Conservation (phyloP, 2,888 invertebrate genomes). For the Uropetala carovei region DNA sequence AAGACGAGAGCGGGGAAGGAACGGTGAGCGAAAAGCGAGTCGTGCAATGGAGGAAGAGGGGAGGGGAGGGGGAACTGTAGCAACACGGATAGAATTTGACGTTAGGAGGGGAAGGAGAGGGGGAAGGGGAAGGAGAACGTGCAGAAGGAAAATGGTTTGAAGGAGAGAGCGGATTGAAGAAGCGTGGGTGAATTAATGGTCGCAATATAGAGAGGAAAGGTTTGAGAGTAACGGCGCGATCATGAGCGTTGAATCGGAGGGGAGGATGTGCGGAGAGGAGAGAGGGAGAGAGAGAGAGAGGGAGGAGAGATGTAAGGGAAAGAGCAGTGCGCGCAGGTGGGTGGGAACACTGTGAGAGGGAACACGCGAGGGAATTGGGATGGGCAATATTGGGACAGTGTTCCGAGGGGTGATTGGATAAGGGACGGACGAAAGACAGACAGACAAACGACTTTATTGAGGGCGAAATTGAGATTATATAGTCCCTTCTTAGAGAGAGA, state of each 20-base stretch:
- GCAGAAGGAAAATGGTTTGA: no score
- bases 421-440: neutral
- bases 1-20: no score
- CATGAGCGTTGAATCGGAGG: neutral
- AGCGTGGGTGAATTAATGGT: neutral
- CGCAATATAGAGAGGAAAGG: neutral
- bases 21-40: neutral
- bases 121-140: no score
- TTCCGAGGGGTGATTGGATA: neutral
- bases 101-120: no score
- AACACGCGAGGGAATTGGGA: neutral
- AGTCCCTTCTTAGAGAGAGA: no score
- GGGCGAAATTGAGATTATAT: no score
- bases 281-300: neutral
- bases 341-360: no score
- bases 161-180: no score
- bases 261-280: neutral
- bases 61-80: no score
- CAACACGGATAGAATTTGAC: no score
- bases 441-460: no score
- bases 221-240: neutral
- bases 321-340: neutral
- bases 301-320: no score
- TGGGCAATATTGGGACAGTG: neutral
- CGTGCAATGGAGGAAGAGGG: neutral